These are phyloP conservation scores for Anolis sagrei DNA, from an alignment of 2,113 vertebrate species.

Conservation along the genomic window DNA sequence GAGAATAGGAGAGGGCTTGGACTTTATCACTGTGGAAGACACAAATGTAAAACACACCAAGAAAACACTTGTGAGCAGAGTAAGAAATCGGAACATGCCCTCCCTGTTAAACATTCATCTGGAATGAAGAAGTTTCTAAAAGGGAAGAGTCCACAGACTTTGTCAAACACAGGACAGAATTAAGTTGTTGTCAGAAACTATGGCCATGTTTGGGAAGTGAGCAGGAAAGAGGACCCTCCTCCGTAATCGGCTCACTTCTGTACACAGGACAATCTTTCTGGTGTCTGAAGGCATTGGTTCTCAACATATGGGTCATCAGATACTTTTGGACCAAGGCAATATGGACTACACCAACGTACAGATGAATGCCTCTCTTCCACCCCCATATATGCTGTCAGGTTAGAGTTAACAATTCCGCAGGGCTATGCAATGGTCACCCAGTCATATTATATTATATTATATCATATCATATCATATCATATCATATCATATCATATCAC, in stretches of 20 bases:
- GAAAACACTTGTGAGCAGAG: conserved; percentile 2
- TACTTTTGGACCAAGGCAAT: background rate
- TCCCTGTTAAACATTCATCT: too few relatives aligned
- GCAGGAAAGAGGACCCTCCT: too few relatives aligned
- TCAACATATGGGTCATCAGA: background rate
- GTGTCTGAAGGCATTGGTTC: too few relatives aligned
- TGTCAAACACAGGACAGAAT: background rate
- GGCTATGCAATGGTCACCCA: too few relatives aligned
- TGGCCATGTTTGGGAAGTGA: background rate
- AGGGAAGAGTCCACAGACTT: background rate
- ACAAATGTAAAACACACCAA: conserved; percentile 34
- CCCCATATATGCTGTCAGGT: too few relatives aligned
- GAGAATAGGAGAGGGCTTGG: conserved; percentile 93
- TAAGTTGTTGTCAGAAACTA: background rate
- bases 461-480: too few relatives aligned
- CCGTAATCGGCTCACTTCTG: background rate
- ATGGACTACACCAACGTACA: too few relatives aligned
- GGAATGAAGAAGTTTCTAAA: too few relatives aligned
- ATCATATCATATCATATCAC: too few relatives aligned
- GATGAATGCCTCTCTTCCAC: too few relatives aligned
- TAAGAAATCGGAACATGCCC: conserved; percentile 20
- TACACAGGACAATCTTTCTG: background rate
- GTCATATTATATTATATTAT: too few relatives aligned
- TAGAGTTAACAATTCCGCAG: too few relatives aligned
- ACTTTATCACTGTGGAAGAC: conserved; percentile 87